Evolutionary conservation across 2,113 vertebrate species (phyloP).

Genomic region (Acrocephalus arundinaceus): DNA sequence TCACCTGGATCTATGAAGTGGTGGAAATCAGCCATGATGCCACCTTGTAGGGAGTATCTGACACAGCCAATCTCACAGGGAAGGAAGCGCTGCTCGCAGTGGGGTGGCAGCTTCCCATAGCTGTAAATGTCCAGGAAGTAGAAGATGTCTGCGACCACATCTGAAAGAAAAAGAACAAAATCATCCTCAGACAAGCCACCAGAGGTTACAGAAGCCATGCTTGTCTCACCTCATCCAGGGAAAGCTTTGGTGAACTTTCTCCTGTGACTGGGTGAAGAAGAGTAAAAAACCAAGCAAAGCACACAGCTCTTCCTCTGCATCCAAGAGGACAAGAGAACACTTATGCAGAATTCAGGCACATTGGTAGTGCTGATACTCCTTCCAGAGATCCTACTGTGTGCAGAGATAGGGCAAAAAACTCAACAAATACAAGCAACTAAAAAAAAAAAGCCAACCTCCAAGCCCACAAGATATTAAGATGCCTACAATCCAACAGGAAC

Average conservation of each 20-base stretch:
- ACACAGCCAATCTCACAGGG: slow-evolving; percentile 83
- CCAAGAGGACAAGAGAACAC: neutral
- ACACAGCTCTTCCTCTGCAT: neutral
- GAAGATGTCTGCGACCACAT: slow-evolving; percentile 63
- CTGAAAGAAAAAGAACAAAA: slow-evolving; percentile 44
- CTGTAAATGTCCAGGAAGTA: slow-evolving; percentile 82
- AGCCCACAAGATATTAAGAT: neutral
- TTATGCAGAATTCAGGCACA: neutral
- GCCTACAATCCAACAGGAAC: neutral
- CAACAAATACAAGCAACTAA: neutral
- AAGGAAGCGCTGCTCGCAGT: slow-evolving; percentile 78
- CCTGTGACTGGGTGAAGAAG: neutral
- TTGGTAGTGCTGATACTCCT: accelerated
- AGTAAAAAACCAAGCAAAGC: neutral
- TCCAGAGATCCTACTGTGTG: neutral
- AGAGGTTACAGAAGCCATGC: neutral
- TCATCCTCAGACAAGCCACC: neutral
- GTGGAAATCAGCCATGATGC: slow-evolving; percentile 75
- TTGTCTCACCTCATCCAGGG: neutral
- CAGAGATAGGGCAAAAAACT: accelerated
- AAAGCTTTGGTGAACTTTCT: neutral
- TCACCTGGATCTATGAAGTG: slow-evolving; percentile 79
- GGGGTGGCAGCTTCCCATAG: slow-evolving; percentile 74
- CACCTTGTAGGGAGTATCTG: slow-evolving; percentile 74
- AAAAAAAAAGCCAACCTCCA: neutral